Evolutionary conservation across 2,888 invertebrate species (phyloP).

Genomic region (Philereme transversata): DNA sequence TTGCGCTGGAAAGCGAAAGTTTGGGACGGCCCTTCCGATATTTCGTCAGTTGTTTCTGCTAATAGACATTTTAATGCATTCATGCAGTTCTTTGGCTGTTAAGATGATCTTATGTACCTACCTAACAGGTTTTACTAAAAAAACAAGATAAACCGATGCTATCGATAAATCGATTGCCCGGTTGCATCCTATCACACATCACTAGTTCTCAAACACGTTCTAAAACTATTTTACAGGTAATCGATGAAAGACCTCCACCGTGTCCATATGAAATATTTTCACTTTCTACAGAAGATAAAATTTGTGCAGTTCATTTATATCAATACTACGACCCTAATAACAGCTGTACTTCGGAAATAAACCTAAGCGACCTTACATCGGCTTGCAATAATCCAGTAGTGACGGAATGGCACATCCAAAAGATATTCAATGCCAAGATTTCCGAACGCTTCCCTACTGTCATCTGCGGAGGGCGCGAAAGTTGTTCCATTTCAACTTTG

Average conservation of each 20-base stretch:
- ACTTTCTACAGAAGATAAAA: slow-evolving; percentile 38
- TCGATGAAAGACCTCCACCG: slow-evolving; percentile 55
- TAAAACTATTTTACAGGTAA: slow-evolving; percentile 48
- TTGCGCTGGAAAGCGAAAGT: too few relatives aligned
- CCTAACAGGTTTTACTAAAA: too few relatives aligned
- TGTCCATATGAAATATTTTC: slow-evolving; percentile 65
- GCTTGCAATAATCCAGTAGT: slow-evolving; percentile 61
- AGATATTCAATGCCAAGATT: slow-evolving; percentile 30
- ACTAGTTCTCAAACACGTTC: slow-evolving; percentile 7
- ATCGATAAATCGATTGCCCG: too few relatives aligned
- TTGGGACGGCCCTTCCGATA: too few relatives aligned
- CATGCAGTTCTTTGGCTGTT: too few relatives aligned
- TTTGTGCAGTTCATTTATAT: slow-evolving; percentile 52
- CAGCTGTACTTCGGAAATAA: slow-evolving; percentile 46
- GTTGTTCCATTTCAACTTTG: slow-evolving; percentile 56
- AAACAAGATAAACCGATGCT: too few relatives aligned
- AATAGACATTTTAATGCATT: too few relatives aligned
- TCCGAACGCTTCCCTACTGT: slow-evolving; percentile 40
- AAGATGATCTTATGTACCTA: too few relatives aligned
- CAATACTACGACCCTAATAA: slow-evolving; percentile 11
- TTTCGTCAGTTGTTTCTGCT: too few relatives aligned
- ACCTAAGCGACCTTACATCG: slow-evolving; percentile 45
- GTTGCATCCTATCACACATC: too few relatives aligned
- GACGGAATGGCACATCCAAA: slow-evolving; percentile 52
- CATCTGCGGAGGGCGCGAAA: slow-evolving; percentile 55